These are phyloP conservation scores for Platorchestia sp. DNA, from an alignment of 1,140 invertebrate species.

Conservation along the genomic window DNA sequence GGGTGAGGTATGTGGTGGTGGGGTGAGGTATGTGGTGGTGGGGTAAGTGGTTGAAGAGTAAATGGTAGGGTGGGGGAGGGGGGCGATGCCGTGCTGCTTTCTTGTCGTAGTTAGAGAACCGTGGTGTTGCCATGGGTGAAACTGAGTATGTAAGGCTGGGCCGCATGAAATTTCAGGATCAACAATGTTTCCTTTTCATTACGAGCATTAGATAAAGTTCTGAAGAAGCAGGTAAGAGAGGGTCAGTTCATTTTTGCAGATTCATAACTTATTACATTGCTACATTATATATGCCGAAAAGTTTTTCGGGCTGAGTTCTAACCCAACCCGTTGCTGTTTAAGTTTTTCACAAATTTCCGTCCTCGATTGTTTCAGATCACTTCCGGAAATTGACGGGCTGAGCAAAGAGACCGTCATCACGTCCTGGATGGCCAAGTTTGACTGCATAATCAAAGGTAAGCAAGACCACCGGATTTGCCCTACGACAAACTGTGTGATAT, in stretches of 20 bases:
- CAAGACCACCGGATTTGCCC: not conserved
- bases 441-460: constrained; percentile 95
- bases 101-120: too few species aligned
- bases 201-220: too few species aligned
- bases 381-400: constrained; percentile 98
- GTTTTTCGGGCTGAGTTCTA: too few species aligned
- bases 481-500: too few species aligned
- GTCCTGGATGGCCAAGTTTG: constrained; percentile 99
- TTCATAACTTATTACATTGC: too few species aligned
- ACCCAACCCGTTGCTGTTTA: too few species aligned
- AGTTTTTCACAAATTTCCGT: too few species aligned
- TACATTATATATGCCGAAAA: too few species aligned
- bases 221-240: too few species aligned
- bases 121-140: too few species aligned
- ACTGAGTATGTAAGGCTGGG: not conserved
- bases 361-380: constrained; percentile 79
- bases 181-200: not conserved
- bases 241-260: too few species aligned
- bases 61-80: not conserved
- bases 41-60: not conserved
- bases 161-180: not conserved
- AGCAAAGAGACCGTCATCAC: constrained; percentile 99
- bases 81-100: not conserved
- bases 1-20: not conserved
- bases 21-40: not conserved